A percentile compares a stretch with the other conserved stretches of the same genome.
Evolutionary conservation across 2,797 vertebrate genomes (phyloP).

Genomic region (Schizothorax lantsangensis): DNA sequence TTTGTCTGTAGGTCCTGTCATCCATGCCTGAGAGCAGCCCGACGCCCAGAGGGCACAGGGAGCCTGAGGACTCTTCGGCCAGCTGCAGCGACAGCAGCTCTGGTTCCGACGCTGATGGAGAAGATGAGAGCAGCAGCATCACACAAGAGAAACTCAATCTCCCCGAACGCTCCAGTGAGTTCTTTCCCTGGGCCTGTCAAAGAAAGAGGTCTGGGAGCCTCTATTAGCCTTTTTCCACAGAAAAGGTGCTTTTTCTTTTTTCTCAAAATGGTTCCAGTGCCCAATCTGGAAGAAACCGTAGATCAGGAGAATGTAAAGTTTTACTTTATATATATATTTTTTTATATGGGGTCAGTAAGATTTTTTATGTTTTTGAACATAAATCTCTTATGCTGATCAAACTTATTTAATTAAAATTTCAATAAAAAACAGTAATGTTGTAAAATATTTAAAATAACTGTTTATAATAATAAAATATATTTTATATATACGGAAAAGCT

Average conservation of each 20-base stretch:
- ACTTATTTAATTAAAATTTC: neutral
- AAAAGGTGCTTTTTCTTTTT: neutral
- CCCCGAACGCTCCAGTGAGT: constrained; percentile 89
- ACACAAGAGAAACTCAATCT: constrained; percentile 84
- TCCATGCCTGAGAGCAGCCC: constrained; percentile 93
- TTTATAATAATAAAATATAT: neutral
- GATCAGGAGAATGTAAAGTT: too few species aligned
- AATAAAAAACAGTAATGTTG: neutral
- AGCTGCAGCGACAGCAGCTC: constrained; percentile 86
- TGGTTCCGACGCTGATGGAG: constrained; percentile 79
- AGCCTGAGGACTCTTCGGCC: constrained; percentile 83
- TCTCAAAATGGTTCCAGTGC: neutral
- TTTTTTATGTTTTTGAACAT: neutral
- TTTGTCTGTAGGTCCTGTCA: constrained; percentile 82
- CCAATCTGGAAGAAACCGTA: neutral
- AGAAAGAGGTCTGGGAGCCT: constrained; percentile 47
- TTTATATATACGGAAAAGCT: neutral
- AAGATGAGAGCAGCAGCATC: constrained; percentile 81
- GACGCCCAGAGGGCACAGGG: constrained; percentile 79
- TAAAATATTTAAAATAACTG: neutral
- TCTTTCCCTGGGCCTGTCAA: constrained; percentile 7
- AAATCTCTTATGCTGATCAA: neutral
- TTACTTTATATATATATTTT: too few species aligned
- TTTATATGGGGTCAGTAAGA: neutral
- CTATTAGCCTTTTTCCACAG: constrained; percentile 15